Evolutionary conservation across 2,888 invertebrate genomes (phyloP).

Genomic region (Metalampra italica): DNA sequence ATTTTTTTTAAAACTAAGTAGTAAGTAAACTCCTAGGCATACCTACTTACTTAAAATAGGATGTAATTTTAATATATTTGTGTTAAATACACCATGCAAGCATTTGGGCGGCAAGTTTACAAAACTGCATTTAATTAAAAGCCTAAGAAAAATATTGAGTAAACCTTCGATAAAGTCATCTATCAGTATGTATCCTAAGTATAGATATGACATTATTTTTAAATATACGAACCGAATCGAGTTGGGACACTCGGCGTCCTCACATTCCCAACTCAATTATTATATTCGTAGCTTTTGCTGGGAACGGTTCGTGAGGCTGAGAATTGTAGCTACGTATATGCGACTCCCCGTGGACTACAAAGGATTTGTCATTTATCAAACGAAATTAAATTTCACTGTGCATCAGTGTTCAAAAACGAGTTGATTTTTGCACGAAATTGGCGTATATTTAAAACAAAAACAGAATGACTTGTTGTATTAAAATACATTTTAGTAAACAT

Average conservation of each 20-base stretch:
- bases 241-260: conserved; percentile 34
- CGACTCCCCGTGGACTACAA: not conserved
- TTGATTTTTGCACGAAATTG: not conserved
- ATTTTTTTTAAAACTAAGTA: not conserved
- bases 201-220: no score
- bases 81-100: no score
- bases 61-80: no score
- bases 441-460: no score
- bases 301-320: not conserved
- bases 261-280: conserved; percentile 49
- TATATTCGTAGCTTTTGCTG: conserved; percentile 12
- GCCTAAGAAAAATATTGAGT: no score
- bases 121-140: no score
- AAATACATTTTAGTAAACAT: no score
- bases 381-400: not conserved
- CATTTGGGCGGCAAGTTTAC: no score
- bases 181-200: no score
- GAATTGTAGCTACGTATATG: not conserved
- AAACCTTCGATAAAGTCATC: no score
- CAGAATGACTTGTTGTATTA: no score
- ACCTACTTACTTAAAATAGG: no score
- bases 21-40: not conserved
- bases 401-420: not conserved
- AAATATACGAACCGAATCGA: conserved; percentile 36
- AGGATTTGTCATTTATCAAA: not conserved